Conservation (phyloP, 2,113 vertebrate species). For the Naja naja region DNA sequence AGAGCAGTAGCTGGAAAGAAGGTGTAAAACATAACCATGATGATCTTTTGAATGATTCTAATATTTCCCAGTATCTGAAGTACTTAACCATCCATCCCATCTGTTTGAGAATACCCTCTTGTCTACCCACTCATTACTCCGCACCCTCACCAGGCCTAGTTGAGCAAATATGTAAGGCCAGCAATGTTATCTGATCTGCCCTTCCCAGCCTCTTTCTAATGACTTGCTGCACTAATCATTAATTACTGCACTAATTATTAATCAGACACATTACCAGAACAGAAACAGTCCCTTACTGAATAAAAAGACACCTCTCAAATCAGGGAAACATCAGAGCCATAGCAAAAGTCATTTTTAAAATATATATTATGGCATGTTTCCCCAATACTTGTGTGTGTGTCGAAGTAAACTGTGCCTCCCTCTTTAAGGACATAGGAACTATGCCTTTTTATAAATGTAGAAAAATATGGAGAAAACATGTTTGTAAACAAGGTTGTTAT, state of each 20-base stretch:
- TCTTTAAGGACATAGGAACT: background rate
- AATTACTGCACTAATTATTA: conserved; percentile 24
- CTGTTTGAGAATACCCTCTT: conserved; percentile 50
- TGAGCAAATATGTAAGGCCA: background rate
- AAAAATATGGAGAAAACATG: background rate
- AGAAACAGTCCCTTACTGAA: background rate
- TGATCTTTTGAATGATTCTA: conserved; percentile 38
- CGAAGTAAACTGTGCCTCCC: background rate
- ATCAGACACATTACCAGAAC: conserved; percentile 5
- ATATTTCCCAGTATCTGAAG: conserved; percentile 45
- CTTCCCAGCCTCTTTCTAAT: conserved; percentile 6
- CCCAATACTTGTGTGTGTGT: background rate
- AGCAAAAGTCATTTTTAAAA: background rate
- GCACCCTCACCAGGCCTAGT: background rate
- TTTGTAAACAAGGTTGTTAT: background rate
- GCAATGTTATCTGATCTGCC: background rate
- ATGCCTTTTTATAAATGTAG: background rate
- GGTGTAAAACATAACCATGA: conserved; percentile 35
- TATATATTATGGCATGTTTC: background rate
- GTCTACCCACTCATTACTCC: background rate
- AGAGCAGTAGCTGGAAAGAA: conserved; percentile 7
- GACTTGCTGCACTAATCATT: conserved; percentile 16
- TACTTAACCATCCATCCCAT: conserved; percentile 41
- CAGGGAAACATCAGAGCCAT: background rate
- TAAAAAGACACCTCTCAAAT: background rate